Percentiles rank a stretch among this genome's conserved stretches.
These are phyloP conservation scores for Rhinatrema bivittatum DNA, from an alignment of 2,797 vertebrate genomes.

Conservation along the genomic window DNA sequence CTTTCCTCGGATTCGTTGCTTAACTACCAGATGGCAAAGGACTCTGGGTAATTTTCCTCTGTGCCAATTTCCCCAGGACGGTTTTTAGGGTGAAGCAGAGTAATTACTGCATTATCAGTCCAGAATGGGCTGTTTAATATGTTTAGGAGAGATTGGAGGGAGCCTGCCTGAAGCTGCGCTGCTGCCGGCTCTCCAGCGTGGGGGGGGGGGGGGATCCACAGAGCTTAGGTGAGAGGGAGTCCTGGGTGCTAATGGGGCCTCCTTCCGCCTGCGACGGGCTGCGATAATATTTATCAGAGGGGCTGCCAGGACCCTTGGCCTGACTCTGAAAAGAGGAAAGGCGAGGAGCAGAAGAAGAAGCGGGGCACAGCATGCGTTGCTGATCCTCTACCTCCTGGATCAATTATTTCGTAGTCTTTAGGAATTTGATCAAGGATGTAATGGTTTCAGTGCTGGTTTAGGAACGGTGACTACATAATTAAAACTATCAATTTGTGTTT, in stretches of 20 bases:
- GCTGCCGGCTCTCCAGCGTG: no score
- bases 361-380: no score
- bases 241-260: constrained; percentile 48
- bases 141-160: constrained; percentile 79
- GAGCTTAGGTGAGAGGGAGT: constrained; percentile 62
- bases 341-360: no score
- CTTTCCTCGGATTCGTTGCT: constrained; percentile 82
- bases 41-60: constrained; percentile 79
- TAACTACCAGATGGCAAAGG: constrained; percentile 73
- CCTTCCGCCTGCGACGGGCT: constrained; percentile 57
- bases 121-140: constrained; percentile 88
- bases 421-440: no score
- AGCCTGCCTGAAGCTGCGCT: constrained; percentile 58
- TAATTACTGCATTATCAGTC: constrained; percentile 93
- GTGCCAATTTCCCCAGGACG: constrained; percentile 87
- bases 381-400: no score
- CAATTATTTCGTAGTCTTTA: no score
- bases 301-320: constrained; percentile 48
- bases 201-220: no score
- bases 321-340: no score
- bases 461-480: no score
- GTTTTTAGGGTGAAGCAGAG: constrained; percentile 83
- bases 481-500: no score
- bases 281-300: constrained; percentile 68
- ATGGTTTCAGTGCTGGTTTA: no score